Conservation (phyloP, 2,113 vertebrate genomes). For the Embiotoca jacksoni region DNA sequence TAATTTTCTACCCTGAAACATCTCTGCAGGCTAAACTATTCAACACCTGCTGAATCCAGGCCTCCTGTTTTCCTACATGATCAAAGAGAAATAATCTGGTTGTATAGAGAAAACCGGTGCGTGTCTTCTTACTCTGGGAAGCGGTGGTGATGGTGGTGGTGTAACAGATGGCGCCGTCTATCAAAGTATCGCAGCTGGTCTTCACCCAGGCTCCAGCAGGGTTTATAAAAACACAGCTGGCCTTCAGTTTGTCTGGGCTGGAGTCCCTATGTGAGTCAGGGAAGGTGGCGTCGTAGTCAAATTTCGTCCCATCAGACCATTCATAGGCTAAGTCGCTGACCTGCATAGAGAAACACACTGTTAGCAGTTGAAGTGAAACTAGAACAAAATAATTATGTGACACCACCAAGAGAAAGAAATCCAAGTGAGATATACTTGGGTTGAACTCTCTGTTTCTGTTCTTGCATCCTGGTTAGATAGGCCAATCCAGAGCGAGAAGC, state of each 20-base stretch:
- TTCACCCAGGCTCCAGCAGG: slow-evolving; percentile 87
- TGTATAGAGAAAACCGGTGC: neutral
- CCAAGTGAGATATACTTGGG: too few relatives aligned
- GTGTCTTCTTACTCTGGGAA: slow-evolving; percentile 70
- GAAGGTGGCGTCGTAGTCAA: slow-evolving; percentile 83
- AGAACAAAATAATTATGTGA: too few relatives aligned
- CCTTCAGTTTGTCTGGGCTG: slow-evolving; percentile 53
- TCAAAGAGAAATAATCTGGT: neutral
- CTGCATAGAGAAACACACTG: slow-evolving; percentile 72
- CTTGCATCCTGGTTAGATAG: slow-evolving; percentile 93
- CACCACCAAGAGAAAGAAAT: neutral
- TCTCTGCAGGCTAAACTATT: too few relatives aligned
- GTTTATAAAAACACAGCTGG: slow-evolving; percentile 87
- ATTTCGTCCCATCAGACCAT: slow-evolving; percentile 92
- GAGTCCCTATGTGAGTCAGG: slow-evolving; percentile 36
- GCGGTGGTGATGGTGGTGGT: slow-evolving; percentile 63
- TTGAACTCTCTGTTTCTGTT: neutral
- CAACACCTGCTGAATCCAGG: too few relatives aligned
- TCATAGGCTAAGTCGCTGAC: slow-evolving; percentile 84
- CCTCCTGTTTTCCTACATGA: neutral
- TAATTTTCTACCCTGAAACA: too few relatives aligned
- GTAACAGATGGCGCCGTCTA: slow-evolving; percentile 94
- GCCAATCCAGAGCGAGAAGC: slow-evolving; percentile 94
- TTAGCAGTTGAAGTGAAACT: neutral
- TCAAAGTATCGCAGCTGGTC: slow-evolving; percentile 80